phyloP scores from a whole-genome alignment of 2,888 invertebrate genomes.

The Plebejus argus region DNA sequence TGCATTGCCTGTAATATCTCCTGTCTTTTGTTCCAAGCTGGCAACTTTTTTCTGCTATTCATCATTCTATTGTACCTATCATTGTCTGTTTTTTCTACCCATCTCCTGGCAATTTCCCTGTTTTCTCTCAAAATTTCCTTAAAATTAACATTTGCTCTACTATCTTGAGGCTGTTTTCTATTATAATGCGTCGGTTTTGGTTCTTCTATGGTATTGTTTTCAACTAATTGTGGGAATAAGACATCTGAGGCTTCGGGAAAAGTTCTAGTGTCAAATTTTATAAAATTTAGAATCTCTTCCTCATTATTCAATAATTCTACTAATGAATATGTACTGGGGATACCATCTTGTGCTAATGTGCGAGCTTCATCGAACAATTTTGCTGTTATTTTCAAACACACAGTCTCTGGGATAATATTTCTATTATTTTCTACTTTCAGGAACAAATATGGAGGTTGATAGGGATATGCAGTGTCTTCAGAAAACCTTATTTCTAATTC shows the following conservation, averaged over 20 bases:
- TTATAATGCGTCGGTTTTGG: slow-evolving; percentile 83
- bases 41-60: slow-evolving; percentile 82
- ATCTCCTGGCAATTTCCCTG: slow-evolving; percentile 81
- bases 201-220: slow-evolving; percentile 55
- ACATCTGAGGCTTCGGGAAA: slow-evolving; percentile 80
- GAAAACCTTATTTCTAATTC: slow-evolving; percentile 89
- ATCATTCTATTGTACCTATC: slow-evolving; percentile 85
- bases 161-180: slow-evolving; percentile 81
- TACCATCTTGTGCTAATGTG: slow-evolving; percentile 83
- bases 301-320: slow-evolving; percentile 86
- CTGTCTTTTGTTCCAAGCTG: slow-evolving; percentile 86
- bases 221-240: slow-evolving; percentile 81
- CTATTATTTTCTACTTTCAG: slow-evolving; percentile 82
- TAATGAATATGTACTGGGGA: slow-evolving; percentile 86
- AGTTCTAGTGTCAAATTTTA: slow-evolving; percentile 77
- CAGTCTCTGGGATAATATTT: slow-evolving; percentile 81
- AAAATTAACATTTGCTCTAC: slow-evolving; percentile 71
- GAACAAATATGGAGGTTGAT: slow-evolving; percentile 86
- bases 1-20: slow-evolving; percentile 85
- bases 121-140: slow-evolving; percentile 83
- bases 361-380: slow-evolving; percentile 86
- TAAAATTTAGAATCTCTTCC: slow-evolving; percentile 82
- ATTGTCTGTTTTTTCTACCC: slow-evolving; percentile 81
- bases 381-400: slow-evolving; percentile 84
- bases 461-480: slow-evolving; percentile 85